phyloP scores from a whole-genome alignment of 2,888 invertebrate species.

The Leptopterna dolabrata region DNA sequence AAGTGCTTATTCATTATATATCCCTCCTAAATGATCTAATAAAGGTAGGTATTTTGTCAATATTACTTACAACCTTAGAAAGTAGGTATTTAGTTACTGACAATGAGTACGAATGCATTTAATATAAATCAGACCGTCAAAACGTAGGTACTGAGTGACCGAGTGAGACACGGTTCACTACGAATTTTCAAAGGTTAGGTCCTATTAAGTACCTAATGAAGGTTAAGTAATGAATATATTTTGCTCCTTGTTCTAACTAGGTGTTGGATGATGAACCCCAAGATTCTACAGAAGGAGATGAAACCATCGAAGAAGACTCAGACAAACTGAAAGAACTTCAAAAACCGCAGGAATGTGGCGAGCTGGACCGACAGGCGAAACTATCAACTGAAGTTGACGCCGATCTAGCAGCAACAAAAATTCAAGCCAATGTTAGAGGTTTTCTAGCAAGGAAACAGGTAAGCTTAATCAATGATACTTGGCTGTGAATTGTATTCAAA shows the following conservation, averaged over 20 bases:
- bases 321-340: slow-evolving; percentile 56
- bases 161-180: no score
- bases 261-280: slow-evolving; percentile 39
- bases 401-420: slow-evolving; percentile 69
- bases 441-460: slow-evolving; percentile 66
- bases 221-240: no score
- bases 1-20: no score
- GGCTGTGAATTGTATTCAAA: no score
- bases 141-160: no score
- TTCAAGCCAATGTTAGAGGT: slow-evolving; percentile 72
- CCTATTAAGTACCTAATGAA: no score
- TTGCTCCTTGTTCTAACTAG: neutral
- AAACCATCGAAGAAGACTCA: slow-evolving; percentile 56
- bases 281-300: slow-evolving; percentile 57
- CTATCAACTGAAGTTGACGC: slow-evolving; percentile 9
- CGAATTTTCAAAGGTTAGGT: no score
- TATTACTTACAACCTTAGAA: no score
- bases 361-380: slow-evolving; percentile 37
- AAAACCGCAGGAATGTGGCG: slow-evolving; percentile 60
- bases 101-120: no score
- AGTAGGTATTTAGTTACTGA: no score
- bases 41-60: no score
- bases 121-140: no score
- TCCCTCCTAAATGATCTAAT: neutral
- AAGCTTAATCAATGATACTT: neutral